Percentiles rank a stretch among this genome's conserved stretches.
phyloP scores from a whole-genome alignment of 2,888 invertebrate genomes.

The Cetonia aurata region DNA sequence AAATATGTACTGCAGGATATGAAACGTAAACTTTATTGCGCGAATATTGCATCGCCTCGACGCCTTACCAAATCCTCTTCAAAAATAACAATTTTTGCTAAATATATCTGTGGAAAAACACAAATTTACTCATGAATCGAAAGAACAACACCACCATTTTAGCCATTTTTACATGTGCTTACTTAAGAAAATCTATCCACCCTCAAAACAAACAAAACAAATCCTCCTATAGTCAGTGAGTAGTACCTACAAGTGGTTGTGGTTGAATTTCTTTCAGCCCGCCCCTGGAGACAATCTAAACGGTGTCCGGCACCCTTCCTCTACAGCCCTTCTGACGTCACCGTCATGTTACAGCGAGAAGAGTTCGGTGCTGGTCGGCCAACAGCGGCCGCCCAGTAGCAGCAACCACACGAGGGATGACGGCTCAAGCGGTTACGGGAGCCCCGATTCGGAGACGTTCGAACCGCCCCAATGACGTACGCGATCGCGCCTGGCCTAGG shows the following conservation, averaged over 20 bases:
- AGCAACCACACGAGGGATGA: constrained; percentile 70
- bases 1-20: too few relatives aligned
- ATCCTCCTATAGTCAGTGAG: neutral
- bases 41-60: too few relatives aligned
- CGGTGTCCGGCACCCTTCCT: constrained; percentile 54
- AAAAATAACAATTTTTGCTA: too few relatives aligned
- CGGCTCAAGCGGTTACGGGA: constrained; percentile 84
- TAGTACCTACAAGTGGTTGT: constrained; percentile 51
- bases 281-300: constrained; percentile 64
- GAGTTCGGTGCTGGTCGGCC: constrained; percentile 61
- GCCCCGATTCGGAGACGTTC: constrained; percentile 79
- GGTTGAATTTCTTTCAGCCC: constrained; percentile 65
- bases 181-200: too few relatives aligned
- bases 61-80: too few relatives aligned
- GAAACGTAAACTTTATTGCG: too few relatives aligned
- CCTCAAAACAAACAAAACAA: too few relatives aligned
- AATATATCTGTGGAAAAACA: too few relatives aligned
- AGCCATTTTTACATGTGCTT: too few relatives aligned
- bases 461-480: constrained; percentile 63
- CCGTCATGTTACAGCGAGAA: constrained; percentile 67
- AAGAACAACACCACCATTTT: too few relatives aligned
- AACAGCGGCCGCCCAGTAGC: constrained; percentile 65
- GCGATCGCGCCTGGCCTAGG: constrained; percentile 40
- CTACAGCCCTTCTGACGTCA: constrained; percentile 60
- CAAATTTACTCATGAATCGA: too few relatives aligned